These are phyloP conservation scores for Falco peregrinus DNA, from an alignment of 2,797 vertebrate genomes.

Conservation along the genomic window DNA sequence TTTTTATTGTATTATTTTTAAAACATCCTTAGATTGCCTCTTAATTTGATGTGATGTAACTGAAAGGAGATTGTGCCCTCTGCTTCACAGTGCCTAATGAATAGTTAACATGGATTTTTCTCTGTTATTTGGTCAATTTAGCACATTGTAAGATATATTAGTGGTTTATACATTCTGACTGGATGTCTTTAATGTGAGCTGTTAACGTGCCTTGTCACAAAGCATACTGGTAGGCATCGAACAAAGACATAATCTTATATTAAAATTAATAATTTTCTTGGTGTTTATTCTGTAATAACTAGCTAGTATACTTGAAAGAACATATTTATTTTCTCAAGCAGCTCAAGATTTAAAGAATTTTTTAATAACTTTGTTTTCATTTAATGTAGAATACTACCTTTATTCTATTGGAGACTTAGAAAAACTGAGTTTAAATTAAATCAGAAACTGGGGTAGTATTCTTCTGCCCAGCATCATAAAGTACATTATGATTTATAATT, in stretches of 20 bases:
- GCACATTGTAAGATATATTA: background rate
- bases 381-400: background rate
- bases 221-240: background rate
- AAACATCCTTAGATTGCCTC: background rate
- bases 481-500: background rate
- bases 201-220: background rate
- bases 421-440: background rate
- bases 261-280: background rate
- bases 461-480: background rate
- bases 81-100: background rate
- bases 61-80: background rate
- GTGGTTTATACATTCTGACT: background rate
- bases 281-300: background rate
- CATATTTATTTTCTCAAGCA: background rate
- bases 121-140: background rate
- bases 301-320: background rate
- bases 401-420: background rate
- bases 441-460: background rate
- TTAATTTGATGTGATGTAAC: background rate
- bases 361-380: accelerated
- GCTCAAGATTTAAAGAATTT: background rate
- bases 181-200: background rate
- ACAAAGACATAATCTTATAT: background rate
- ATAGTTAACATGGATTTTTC: background rate
- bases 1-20: background rate